A percentile compares a stretch with the other conserved stretches of the same genome.
These are phyloP conservation scores for Caenorhabditis drosophilae DNA, from an alignment of 2,888 invertebrate species.

Conservation along the genomic window DNA sequence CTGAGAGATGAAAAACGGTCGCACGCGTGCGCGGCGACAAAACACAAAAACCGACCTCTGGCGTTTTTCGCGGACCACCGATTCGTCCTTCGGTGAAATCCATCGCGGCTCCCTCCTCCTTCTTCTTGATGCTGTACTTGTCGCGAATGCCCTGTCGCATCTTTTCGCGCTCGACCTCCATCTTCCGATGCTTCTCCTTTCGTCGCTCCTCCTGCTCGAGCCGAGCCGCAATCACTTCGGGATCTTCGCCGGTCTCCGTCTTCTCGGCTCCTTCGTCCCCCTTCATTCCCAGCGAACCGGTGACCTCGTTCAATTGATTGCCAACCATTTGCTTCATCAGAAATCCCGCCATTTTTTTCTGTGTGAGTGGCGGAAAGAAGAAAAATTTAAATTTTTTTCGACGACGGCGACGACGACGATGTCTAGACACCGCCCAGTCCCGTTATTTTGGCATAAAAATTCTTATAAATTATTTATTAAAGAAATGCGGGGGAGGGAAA, in stretches of 20 bases:
- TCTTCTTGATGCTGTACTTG: conserved; percentile 95
- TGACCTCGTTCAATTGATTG: conserved; percentile 66
- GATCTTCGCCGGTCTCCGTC: conserved; percentile 97
- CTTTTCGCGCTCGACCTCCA: conserved; percentile 98
- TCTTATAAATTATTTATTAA: no score
- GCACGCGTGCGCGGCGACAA: neutral
- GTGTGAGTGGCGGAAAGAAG: no score
- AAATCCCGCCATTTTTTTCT: conserved; percentile 64
- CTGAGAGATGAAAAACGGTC: conserved; percentile 70
- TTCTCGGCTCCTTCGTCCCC: conserved; percentile 73
- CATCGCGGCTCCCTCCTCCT: conserved; percentile 80
- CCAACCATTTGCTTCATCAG: conserved; percentile 69
- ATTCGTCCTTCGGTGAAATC: conserved; percentile 65
- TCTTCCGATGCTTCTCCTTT: conserved; percentile 98
- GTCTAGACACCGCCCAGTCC: no score
- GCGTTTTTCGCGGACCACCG: conserved; percentile 49
- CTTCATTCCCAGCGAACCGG: conserved; percentile 53
- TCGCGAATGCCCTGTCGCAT: conserved; percentile 99
- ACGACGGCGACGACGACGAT: no score
- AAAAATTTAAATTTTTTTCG: no score
- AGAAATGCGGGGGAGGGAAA: no score
- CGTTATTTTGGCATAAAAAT: no score
- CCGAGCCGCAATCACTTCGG: conserved; percentile 91
- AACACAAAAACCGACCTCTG: conserved; percentile 13
- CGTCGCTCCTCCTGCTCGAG: conserved; percentile 95